Evolutionary conservation across 1,140 invertebrate genomes (phyloP), one percentile per base, ranked within the genome.

Genomic region (Drosophila lacertosa): DNA sequence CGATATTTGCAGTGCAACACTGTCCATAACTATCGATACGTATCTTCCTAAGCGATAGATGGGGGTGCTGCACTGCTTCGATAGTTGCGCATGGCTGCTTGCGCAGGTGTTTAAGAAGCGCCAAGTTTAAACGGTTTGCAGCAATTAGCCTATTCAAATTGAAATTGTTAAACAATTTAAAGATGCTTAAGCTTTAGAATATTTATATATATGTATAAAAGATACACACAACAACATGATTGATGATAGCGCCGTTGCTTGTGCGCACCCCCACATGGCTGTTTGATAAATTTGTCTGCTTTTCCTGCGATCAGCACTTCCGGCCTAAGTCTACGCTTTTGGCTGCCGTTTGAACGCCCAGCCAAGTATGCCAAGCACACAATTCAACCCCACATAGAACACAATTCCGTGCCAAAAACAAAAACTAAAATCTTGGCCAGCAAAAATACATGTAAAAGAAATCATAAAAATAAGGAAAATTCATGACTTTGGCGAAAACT

Each of bases 291-390:
- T 88, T 88, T 88, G 82, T 88, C 82, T 89, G 83, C 66, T 55
- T 76, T 88, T 88, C 77, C 83, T 80, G 81, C 80, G 86, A 89
- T 89, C 86, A 89, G 83, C 86, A 72, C 66, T 84, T 89, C 86
- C 86, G 86, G 44, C 62, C 57, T 77, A 76, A 79, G 45, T 63
- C 33, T 67, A 48, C 48, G 64, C 48, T 48, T 63, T 60, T 67
- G 9, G 16, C 33, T 48, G 7, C 13, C 24, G 13, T 48, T 15
- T 32, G 35, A 39, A n/a, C n/a, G n/a, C n/a, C n/a, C 57, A 71
- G 64, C 71, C 66, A 71, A 68, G 51, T 50, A 55, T 55, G 59
- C 55, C 26, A 32, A 33, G 42, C 40, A 22, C 18, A 53, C 5
- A 58, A 42, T 35, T 63, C 66, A 75, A 74, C 62, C 82, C 82